Conservation (phyloP, 1,140 invertebrate species). For the Rhyacophila brunnea region DNA sequence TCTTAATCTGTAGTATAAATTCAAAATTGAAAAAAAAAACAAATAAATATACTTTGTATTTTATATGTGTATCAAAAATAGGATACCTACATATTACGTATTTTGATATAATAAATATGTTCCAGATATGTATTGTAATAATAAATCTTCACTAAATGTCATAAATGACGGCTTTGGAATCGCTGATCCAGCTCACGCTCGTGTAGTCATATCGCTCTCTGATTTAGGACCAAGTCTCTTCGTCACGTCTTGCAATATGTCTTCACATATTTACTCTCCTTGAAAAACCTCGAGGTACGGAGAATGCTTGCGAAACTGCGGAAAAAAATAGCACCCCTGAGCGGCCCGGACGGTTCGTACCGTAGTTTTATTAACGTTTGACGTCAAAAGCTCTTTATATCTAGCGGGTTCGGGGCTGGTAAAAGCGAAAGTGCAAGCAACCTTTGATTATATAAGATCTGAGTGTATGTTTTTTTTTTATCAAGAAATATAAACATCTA, state of each 20-base stretch:
- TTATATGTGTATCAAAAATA: too few species aligned
- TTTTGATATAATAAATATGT: too few species aligned
- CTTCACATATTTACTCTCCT: constrained; percentile 36
- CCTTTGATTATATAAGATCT: too few species aligned
- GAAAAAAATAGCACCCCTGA: constrained; percentile 11
- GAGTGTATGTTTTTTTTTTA: too few species aligned
- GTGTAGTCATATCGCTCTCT: constrained; percentile 21
- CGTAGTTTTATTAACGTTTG: constrained; percentile 30
- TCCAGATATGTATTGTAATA: too few species aligned
- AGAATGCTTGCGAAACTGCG: not conserved
- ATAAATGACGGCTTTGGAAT: too few species aligned
- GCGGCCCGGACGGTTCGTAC: constrained; percentile 8
- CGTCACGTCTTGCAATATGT: constrained; percentile 35
- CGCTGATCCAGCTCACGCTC: not conserved
- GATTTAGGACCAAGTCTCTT: constrained; percentile 25
- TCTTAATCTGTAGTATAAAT: too few species aligned
- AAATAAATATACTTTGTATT: too few species aligned
- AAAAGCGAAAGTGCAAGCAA: not conserved
- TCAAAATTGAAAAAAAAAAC: too few species aligned
- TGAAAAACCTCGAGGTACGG: constrained; percentile 21
- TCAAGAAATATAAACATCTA: too few species aligned
- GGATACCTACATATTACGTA: too few species aligned
- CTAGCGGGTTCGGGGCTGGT: not conserved
- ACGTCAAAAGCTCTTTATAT: constrained; percentile 22
- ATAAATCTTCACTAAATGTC: too few species aligned